Base-by-base conservation (phyloP, 2,888 invertebrate species). In the Pycnomerus fuliginosus region DNA sequence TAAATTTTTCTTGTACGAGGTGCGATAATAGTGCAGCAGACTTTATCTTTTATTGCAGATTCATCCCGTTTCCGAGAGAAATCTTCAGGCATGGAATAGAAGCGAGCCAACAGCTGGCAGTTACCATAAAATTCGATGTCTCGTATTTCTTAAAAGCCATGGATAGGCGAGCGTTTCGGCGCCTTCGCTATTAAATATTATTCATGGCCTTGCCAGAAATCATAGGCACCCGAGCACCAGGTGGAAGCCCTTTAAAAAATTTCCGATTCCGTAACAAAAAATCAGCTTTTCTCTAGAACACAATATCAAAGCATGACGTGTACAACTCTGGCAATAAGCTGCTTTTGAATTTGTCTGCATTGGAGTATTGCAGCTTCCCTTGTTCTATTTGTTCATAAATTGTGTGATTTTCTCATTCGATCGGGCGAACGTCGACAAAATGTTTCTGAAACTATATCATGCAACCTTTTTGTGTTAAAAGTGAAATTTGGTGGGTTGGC, bases 31-130 rank as follows among this genome's bases (percentile, higher is more conserved):
- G 42, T 15, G 38, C 35, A 25, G 23, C 24, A 31, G 36, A 47
- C 44, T 48, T 46, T 51, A 48, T 43, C 48, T 43, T 51, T 45
- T 45, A 45, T 39, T 34, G 42, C 48, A 31, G 45, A 48, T 44
- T 51, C 48, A 45, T 48, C 45, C 44, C 33, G 36, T 45, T 48
- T 33, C 34, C 45, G 39, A 28, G 33, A 40, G 42, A 32, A 40
- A 45, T 36, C 41, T 48, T 34, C 40, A n/a, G 28, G 38, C 41
- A 36, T 16, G 31, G 34, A 40, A 32, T 39, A 16, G 23, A 38
- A 11, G 39, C 20, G 16, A 28, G 30, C 13, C 30, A 37, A 37
- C 31, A 31, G 32, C 25, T 24, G 31, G 36, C 17, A 24, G 36
- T 45, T 44, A 48, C 28, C 48, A 39, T 51, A 48, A 51, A 51